Evolutionary conservation across 2,113 vertebrate species (phyloP).

Genomic region (Nibea coibor): DNA sequence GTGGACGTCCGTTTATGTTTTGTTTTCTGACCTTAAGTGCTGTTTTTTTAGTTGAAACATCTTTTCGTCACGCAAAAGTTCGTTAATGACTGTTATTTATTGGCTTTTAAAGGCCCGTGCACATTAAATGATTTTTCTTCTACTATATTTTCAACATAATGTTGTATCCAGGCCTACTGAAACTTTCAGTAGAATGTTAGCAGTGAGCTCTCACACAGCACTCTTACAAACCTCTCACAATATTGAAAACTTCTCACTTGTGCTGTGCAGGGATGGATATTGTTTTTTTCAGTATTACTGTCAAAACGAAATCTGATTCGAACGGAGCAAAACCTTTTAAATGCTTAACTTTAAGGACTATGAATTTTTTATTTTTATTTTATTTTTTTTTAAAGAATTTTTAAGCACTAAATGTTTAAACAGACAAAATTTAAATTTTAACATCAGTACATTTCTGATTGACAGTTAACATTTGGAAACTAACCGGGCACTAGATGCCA

Average conservation of each 20-base stretch:
- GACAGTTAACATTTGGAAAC: background rate
- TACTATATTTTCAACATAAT: background rate
- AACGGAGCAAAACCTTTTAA: background rate
- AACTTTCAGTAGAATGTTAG: background rate
- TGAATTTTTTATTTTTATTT: too few species aligned
- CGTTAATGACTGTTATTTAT: too few species aligned
- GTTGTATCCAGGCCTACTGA: background rate
- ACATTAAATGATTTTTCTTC: background rate
- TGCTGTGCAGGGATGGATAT: background rate
- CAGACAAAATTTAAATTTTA: background rate
- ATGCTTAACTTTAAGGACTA: too few species aligned
- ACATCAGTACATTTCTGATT: conserved; percentile 1
- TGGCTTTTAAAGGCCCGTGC: too few species aligned
- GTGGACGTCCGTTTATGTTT: background rate
- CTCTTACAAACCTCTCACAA: background rate
- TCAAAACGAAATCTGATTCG: background rate
- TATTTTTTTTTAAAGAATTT: too few species aligned
- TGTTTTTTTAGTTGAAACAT: background rate
- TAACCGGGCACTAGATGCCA: background rate
- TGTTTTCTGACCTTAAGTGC: background rate
- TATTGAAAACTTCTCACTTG: background rate
- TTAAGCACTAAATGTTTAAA: background rate
- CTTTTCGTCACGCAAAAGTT: too few species aligned
- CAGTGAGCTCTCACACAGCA: background rate
- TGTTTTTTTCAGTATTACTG: background rate